Conservation (phyloP, 2,888 invertebrate genomes). For the Pandemis heparana region DNA sequence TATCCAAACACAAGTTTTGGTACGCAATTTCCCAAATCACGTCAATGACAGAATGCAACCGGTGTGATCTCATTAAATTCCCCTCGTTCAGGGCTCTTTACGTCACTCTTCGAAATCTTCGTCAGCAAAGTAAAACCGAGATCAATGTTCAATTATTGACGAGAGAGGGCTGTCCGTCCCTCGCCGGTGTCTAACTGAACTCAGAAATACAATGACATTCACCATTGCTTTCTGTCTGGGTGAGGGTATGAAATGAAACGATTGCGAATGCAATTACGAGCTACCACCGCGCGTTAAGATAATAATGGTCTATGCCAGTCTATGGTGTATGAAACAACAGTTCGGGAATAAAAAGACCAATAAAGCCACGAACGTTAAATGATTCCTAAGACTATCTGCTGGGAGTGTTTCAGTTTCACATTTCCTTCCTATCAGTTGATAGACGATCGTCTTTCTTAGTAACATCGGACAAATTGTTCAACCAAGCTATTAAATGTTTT, state of each 20-base stretch:
- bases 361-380: neutral
- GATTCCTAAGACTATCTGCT: neutral
- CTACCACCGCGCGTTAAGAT: too few species aligned
- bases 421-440: too few species aligned
- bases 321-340: slow-evolving; percentile 17
- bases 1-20: neutral
- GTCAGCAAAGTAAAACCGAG: slow-evolving; percentile 9
- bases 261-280: too few species aligned
- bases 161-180: slow-evolving; percentile 14
- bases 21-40: neutral
- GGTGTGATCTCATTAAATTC: slow-evolving; percentile 33
- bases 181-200: neutral
- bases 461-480: too few species aligned
- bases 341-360: slow-evolving; percentile 15
- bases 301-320: too few species aligned
- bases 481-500: neutral
- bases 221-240: too few species aligned
- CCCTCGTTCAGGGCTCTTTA: slow-evolving; percentile 18
- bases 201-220: too few species aligned
- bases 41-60: slow-evolving; percentile 26
- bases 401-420: too few species aligned
- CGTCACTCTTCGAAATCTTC: slow-evolving; percentile 14
- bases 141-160: slow-evolving; percentile 37
- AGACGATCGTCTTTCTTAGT: too few species aligned
- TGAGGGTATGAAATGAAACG: too few species aligned